phyloP scores from a whole-genome alignment of 2,113 vertebrate genomes.

The Myotis yumanensis region DNA sequence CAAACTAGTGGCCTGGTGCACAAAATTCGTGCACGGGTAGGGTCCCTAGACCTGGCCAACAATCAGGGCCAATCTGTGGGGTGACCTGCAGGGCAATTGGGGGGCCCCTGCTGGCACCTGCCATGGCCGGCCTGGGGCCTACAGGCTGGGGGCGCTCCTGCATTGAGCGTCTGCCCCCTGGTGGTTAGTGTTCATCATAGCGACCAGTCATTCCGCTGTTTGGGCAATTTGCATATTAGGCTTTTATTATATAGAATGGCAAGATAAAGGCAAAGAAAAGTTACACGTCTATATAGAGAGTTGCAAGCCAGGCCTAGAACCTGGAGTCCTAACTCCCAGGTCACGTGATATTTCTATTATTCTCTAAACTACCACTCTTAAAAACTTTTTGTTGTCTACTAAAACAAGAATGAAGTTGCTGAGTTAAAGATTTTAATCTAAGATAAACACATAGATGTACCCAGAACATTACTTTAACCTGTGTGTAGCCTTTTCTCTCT shows the following conservation, averaged over 20 bases:
- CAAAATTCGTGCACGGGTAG: too few relatives aligned
- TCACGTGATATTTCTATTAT: neutral
- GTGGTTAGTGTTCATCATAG: too few relatives aligned
- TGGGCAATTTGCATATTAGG: too few relatives aligned
- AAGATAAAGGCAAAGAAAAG: neutral
- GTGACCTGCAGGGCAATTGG: too few relatives aligned
- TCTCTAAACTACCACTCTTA: neutral
- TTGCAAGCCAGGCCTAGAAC: neutral
- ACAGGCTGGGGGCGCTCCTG: too few relatives aligned
- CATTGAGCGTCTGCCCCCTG: too few relatives aligned
- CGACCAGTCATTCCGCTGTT: accelerated
- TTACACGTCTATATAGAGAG: neutral
- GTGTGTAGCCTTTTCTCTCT: neutral
- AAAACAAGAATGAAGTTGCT: conserved; percentile 4
- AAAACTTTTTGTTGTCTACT: neutral
- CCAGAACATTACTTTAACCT: neutral
- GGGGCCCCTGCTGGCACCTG: too few relatives aligned
- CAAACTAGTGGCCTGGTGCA: neutral
- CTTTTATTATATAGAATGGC: neutral
- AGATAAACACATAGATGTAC: neutral
- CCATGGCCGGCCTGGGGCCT: too few relatives aligned
- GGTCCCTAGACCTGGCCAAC: too few relatives aligned
- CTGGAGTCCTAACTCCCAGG: neutral
- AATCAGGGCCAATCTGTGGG: too few relatives aligned
- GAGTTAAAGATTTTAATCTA: neutral